phyloP scores from a whole-genome alignment of 2,888 invertebrate genomes.

The Neria commutata region DNA sequence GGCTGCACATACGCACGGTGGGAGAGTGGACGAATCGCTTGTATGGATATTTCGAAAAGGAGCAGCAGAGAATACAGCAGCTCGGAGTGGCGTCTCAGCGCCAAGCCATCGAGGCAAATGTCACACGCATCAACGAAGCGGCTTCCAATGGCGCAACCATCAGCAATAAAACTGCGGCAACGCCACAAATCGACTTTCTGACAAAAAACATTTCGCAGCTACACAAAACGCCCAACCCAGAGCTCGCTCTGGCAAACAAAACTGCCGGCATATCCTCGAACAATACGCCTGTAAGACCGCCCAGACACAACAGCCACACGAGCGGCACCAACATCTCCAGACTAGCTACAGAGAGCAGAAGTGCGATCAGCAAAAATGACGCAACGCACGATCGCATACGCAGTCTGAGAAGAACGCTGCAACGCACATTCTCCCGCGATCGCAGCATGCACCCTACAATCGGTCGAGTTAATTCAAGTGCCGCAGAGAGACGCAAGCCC shows the following conservation, averaged over 20 bases:
- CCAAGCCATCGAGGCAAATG: constrained; percentile 46
- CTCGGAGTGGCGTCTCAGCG: constrained; percentile 66
- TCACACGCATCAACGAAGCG: constrained; percentile 42
- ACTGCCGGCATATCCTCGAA: too few species aligned
- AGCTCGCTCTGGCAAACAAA: constrained; percentile 27
- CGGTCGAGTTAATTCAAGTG: constrained; percentile 13
- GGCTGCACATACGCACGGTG: constrained; percentile 91
- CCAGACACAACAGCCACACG: constrained; percentile 41
- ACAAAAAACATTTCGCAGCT: constrained; percentile 50
- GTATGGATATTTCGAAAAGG: constrained; percentile 82
- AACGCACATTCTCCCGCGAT: constrained; percentile 64
- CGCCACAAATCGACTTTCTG: constrained; percentile 58
- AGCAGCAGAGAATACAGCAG: constrained; percentile 76
- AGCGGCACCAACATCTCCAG: too few species aligned
- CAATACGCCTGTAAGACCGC: constrained; percentile 47
- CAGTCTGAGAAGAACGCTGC: constrained; percentile 62
- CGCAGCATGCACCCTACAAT: constrained; percentile 33
- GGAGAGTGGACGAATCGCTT: constrained; percentile 94
- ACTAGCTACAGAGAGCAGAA: constrained; percentile 33
- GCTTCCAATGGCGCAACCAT: constrained; percentile 13
- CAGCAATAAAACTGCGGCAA: constrained; percentile 33
- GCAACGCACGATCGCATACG: constrained; percentile 49
- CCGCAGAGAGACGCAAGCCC: too few species aligned
- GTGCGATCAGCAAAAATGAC: constrained; percentile 28
- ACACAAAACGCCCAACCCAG: constrained; percentile 42